Percentiles rank a stretch among this genome's conserved stretches.
These are phyloP conservation scores for Bolinopsis microptera DNA, from an alignment of 37 sponge, comb jelly and placozoan genomes.

Conservation along the genomic window DNA sequence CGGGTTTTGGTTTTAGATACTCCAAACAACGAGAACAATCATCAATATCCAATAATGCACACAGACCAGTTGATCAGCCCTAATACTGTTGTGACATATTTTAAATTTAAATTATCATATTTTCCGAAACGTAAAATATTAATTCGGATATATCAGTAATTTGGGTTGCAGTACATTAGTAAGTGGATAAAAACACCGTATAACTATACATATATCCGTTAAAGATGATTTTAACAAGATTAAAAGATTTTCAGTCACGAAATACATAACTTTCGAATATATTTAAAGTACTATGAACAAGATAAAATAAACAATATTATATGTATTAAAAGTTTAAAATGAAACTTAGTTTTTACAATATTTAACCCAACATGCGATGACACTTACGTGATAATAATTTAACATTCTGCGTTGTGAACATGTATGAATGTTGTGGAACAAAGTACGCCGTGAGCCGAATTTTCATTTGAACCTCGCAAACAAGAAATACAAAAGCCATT, in stretches of 20 bases:
- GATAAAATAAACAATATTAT: conserved; percentile 34
- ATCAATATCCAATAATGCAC: neutral
- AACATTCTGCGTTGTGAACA: neutral
- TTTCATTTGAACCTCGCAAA: too few relatives aligned
- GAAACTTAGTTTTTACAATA: conserved; percentile 14
- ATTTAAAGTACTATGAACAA: neutral
- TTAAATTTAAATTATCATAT: neutral
- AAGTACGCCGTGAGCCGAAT: neutral
- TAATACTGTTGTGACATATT: too few relatives aligned
- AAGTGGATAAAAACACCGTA: neutral
- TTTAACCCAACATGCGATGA: neutral
- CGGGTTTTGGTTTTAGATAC: neutral
- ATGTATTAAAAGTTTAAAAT: conserved; percentile 42
- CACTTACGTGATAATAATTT: neutral
- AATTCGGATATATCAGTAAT: too few relatives aligned
- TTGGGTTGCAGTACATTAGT: neutral
- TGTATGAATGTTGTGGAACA: neutral
- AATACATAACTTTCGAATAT: neutral
- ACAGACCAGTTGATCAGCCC: neutral
- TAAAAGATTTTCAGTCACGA: conserved; percentile 9
- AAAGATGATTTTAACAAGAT: neutral
- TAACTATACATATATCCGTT: neutral
- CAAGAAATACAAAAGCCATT: too few relatives aligned
- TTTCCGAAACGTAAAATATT: too few relatives aligned
- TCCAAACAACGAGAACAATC: neutral